phyloP scores from a whole-genome alignment of 2,797 vertebrate species.

The Ciconia nigra region DNA sequence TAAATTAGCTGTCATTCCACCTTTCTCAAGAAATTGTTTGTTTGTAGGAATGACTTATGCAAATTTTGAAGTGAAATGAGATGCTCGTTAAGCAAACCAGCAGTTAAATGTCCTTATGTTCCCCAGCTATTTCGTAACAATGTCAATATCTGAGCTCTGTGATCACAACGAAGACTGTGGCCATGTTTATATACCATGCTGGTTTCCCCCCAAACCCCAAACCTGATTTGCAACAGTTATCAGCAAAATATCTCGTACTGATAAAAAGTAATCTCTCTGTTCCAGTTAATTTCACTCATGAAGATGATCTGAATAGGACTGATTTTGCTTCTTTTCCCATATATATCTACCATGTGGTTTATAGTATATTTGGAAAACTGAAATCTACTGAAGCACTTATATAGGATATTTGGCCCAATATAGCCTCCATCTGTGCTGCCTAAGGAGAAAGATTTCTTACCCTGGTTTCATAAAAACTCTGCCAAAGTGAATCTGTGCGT shows the following conservation, averaged over 20 bases:
- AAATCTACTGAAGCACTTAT: neutral
- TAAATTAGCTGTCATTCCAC: neutral
- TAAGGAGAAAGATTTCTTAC: slow-evolving; percentile 74
- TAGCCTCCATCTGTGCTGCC: neutral
- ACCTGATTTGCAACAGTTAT: neutral
- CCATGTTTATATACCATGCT: neutral
- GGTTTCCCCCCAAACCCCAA: neutral
- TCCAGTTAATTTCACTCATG: neutral
- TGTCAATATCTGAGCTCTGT: neutral
- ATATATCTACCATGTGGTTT: neutral
- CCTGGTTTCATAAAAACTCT: slow-evolving; percentile 99
- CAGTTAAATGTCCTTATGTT: neutral
- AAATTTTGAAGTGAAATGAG: neutral
- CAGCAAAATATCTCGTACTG: neutral
- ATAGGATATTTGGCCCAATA: neutral
- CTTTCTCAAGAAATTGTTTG: neutral
- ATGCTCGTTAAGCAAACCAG: neutral
- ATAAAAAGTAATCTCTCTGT: neutral
- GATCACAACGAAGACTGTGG: neutral
- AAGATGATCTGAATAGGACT: neutral
- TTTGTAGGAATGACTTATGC: neutral
- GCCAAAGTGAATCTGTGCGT: slow-evolving; percentile 98
- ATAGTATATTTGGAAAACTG: neutral
- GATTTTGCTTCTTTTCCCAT: neutral
- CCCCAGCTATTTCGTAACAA: neutral